Percentiles rank a stretch among this genome's conserved stretches.
phyloP scores from a whole-genome alignment of 2,113 vertebrate species.

The Stercorarius parasiticus region DNA sequence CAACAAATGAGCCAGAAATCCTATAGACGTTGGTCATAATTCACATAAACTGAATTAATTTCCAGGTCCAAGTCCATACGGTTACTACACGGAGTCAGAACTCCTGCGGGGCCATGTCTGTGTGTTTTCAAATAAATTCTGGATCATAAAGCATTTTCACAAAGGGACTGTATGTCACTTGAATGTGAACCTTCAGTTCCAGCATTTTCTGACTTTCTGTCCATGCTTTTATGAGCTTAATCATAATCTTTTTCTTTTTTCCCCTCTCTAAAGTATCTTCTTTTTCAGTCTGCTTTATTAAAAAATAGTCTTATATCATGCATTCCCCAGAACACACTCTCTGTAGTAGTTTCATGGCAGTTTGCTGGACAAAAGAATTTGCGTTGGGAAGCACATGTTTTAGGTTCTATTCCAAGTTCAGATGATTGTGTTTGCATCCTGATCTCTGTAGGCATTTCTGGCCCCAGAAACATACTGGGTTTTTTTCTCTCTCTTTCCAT shows the following conservation, averaged over 20 bases:
- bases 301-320: background rate
- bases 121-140: constrained; percentile 28
- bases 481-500: background rate
- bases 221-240: background rate
- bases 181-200: background rate
- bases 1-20: background rate
- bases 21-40: background rate
- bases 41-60: background rate
- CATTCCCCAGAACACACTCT: background rate
- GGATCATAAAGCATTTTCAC: constrained; percentile 6
- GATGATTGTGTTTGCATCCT: background rate
- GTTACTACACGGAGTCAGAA: background rate
- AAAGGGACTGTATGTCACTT: background rate
- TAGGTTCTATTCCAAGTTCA: background rate
- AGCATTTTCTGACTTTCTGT: background rate
- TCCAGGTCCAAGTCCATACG: background rate
- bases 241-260: background rate
- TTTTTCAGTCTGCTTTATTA: background rate
- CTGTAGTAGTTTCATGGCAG: background rate
- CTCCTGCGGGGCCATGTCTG: background rate
- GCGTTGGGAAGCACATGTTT: background rate
- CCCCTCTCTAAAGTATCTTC: background rate
- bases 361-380: background rate
- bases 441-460: background rate
- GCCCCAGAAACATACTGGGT: background rate